Conservation (phyloP, 2,888 invertebrate genomes). For the Cancer borealis region DNA sequence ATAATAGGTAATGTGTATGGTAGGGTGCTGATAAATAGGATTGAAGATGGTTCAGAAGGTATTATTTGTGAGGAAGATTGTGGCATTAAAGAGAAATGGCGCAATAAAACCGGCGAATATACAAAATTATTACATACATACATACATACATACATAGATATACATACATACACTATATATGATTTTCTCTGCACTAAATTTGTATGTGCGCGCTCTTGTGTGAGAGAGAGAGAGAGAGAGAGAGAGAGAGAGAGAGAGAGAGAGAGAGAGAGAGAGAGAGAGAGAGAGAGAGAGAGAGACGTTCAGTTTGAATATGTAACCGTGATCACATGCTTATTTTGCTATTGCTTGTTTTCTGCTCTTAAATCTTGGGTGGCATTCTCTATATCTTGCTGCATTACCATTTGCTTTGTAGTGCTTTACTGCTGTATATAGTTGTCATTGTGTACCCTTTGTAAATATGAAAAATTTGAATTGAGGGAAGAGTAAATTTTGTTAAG, state of each 20-base stretch:
- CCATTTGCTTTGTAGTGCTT: background rate
- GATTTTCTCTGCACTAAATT: background rate
- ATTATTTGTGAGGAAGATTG: too few relatives aligned
- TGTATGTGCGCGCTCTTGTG: background rate
- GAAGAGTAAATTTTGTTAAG: background rate
- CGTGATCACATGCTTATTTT: background rate
- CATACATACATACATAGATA: too few relatives aligned
- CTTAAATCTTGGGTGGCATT: background rate
- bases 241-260: background rate
- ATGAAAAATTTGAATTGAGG: background rate
- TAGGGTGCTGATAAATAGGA: too few relatives aligned
- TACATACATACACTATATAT: too few relatives aligned
- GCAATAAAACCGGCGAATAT: too few relatives aligned
- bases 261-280: background rate
- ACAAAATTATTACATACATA: too few relatives aligned
- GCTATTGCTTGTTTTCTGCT: background rate
- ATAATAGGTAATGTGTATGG: too few relatives aligned
- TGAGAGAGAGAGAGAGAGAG: background rate
- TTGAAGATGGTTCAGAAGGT: too few relatives aligned
- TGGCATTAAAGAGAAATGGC: too few relatives aligned
- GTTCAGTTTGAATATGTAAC: background rate
- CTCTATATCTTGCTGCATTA: background rate
- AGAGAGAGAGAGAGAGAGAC: too few relatives aligned
- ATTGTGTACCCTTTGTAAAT: background rate
- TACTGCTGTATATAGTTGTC: background rate